Evolutionary conservation across 1,140 invertebrate species (phyloP).

Genomic region (Drosophila setifemur): DNA sequence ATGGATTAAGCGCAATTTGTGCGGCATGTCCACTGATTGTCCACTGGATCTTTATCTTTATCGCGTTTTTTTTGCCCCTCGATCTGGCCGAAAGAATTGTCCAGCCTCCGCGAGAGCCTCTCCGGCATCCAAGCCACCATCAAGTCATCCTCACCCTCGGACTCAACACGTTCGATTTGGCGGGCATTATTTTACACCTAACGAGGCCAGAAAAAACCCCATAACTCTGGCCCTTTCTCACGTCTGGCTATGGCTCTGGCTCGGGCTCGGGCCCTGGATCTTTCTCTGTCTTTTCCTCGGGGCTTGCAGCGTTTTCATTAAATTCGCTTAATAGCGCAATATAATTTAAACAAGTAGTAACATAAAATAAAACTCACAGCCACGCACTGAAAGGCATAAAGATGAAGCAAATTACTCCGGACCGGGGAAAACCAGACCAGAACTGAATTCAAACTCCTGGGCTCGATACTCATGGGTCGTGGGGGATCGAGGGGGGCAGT

Average conservation of each 20-base stretch:
- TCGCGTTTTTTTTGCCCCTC: constrained; percentile 26
- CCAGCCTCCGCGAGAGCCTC: neutral
- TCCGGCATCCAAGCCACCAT: neutral
- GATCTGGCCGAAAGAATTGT: constrained; percentile 16
- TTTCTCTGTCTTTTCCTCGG: neutral
- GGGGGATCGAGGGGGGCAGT: neutral
- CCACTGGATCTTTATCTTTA: constrained; percentile 46
- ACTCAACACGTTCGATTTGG: constrained; percentile 28
- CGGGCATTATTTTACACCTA: constrained; percentile 69
- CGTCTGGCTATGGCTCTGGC: no score
- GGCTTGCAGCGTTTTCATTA: constrained; percentile 80
- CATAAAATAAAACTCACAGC: constrained; percentile 80
- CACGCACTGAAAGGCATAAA: constrained; percentile 73
- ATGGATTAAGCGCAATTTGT: constrained; percentile 79
- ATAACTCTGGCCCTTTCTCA: constrained; percentile 33
- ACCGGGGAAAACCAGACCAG: constrained; percentile 8
- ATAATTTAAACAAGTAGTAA: constrained; percentile 82
- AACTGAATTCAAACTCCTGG: constrained; percentile 12
- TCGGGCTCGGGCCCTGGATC: neutral
- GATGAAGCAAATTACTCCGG: constrained; percentile 68
- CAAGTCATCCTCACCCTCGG: neutral
- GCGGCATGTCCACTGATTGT: constrained; percentile 61
- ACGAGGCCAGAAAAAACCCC: constrained; percentile 12
- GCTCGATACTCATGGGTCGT: neutral
- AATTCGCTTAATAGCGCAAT: constrained; percentile 82